Conservation (phyloP, 2,797 vertebrate genomes). For the Pseudochirops cupreus region DNA sequence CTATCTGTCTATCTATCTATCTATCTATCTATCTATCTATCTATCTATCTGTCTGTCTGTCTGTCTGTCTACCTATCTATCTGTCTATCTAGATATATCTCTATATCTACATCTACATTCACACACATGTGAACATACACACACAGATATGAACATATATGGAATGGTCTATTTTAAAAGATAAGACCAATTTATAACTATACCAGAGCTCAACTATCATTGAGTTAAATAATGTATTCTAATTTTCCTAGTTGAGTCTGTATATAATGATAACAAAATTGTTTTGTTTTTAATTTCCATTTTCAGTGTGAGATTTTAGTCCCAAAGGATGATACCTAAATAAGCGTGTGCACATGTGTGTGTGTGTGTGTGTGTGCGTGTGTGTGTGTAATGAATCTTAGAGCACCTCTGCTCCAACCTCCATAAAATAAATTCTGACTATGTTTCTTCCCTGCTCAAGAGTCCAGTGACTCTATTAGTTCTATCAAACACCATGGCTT, state of each 20-base stretch:
- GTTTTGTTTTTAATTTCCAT: background rate
- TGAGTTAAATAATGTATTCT: background rate
- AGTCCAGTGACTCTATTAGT: background rate
- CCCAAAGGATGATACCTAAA: background rate
- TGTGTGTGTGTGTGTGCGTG: too few relatives aligned
- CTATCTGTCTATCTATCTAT: background rate
- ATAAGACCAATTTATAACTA: background rate
- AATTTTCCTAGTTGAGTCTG: background rate
- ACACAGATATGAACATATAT: background rate
- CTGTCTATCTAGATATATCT: too few relatives aligned
- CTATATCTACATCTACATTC: too few relatives aligned
- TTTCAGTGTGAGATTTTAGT: background rate
- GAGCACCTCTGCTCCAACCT: background rate
- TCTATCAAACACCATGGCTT: background rate
- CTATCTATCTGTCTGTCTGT: too few relatives aligned
- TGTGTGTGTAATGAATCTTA: too few relatives aligned
- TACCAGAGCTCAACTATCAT: background rate
- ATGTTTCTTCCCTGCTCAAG: background rate
- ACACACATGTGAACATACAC: background rate
- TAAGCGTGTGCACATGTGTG: too few relatives aligned
- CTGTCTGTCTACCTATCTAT: too few relatives aligned
- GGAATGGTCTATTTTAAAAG: background rate
- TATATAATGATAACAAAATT: background rate
- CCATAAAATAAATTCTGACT: background rate
- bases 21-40: too few relatives aligned